Evolutionary conservation across 2,113 vertebrate genomes (phyloP), one percentile per base, ranked within the genome.

Genomic region (Serilophus lunatus): DNA sequence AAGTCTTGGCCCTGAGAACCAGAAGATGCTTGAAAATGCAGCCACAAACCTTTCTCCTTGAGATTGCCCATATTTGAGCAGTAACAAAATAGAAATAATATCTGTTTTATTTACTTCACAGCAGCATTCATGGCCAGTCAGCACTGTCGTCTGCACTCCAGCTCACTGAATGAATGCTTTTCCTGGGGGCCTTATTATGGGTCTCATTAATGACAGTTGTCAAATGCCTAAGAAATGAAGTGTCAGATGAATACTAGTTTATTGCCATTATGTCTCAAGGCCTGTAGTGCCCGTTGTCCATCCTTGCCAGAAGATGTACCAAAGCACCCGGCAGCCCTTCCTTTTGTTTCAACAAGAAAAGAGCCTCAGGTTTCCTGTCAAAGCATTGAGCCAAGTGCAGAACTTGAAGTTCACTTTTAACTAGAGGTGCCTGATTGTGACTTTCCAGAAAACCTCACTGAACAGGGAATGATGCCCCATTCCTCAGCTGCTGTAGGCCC

Each of bases 361-460:
- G 12, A 40, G 26, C 38, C 53, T 70, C 56, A 49, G 75, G 75
- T 38, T 88, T 49, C 36, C 59, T 77, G 65, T 61, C 79, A 90
- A 75, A 77, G 60, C 64, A 61, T 11, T 0, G 0, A 70, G 68
- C 38, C n/a, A 44, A 92, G 47, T 0, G 0, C 71, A 78, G 79
- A 74, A 77, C 36, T 19, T 31, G 54, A 64, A 51, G 50, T 31
- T 63, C 20, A 15, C 10, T 69, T 90, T 82, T 54, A 74, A 83
- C 29, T 38, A 51, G 76, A 81, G 47, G 56, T 53, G 63, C n/a
- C 24, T 74, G 25, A 26, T 51, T 2, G 0, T 44, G 47, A 17
- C 36, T 33, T 9, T 26, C 31, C 44, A 75, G 36, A 56, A 74
- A 85, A 23, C 10, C 18, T 86, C 59, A 19, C 22, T n/a, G 23